Base-by-base conservation (phyloP, 2,797 vertebrate species). In the Myiotriccus ornatus region DNA sequence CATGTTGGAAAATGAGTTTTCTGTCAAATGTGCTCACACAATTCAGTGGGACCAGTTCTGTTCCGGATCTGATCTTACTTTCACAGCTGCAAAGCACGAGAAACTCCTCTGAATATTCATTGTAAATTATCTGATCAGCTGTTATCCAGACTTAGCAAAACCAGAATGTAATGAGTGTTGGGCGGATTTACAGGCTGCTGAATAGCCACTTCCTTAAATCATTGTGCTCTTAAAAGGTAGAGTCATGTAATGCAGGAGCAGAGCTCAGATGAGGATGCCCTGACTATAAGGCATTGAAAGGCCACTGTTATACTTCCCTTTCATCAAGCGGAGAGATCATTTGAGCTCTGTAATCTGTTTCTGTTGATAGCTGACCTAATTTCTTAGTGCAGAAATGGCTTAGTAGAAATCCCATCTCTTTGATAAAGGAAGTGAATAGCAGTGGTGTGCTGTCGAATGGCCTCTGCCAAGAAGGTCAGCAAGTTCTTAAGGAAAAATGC, bases 401-500 rank as follows among this genome's bases (percentile, higher is more conserved):
- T 85, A 77, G 57, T 14, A 84, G 55, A 35, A 78, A 41, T n/a
- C 82, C 87, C 82, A 56, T 94, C 87, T 84, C 96, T 92, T 90
- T 71, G 78, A 96, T 96, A 92, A 90, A 91, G 83, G 73, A 86
- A 74, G 77, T 47, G 63, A 96, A 93, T 63, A 75, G 64, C 95
- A 94, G 62, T 63, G 32, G 41, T 90, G 71, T 85, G 95, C 47
- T 64, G 73, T n/a, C 30, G 46, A 91, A 90, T 24, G 69, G 57
- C 55, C 83, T 92, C 84, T 94, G 83, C 88, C 80, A 94, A 75
- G 94, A 95, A 97, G 78, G 93, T 96, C 96, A 96, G 83, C 43
- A 83, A 94, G 89, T 96, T 96, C 90, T 97, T 94, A 87, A 94
- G 94, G 67, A 71, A 95, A 94, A 96, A 91, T 46, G 7, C 92